Evolutionary conservation across 1,140 invertebrate species (phyloP), one percentile per base, ranked within the genome.

Genomic region (Bombus waltoni): DNA sequence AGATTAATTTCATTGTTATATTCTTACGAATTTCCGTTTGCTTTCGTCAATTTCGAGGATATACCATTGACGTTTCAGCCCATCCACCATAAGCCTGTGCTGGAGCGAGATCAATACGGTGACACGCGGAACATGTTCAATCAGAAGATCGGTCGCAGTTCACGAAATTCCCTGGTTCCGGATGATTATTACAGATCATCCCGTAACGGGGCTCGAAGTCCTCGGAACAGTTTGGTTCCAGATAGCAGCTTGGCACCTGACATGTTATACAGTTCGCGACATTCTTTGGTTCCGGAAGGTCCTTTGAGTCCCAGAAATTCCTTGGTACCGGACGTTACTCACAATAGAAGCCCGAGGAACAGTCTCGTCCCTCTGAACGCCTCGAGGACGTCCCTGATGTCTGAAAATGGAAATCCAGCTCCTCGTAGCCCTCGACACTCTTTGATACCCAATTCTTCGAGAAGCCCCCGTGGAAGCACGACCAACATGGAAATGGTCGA

Each of bases 291-390:
- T 6, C 94, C 95, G 2, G 95, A 95, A 32, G 87, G 83, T 5
- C 83, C 91, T 0, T 79, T 94, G 22, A 95, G 94, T 87, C 94
- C 94, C 0, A 93, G 96, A 70, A 93, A 96, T 72, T 96, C 96
- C 47, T 85, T 97, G 53, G 95, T 96, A 66, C 96, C 93, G 1
- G 94, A 94, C 73, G 85, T 94, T 32, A 90, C 91, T 10, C 96
- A 96, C 87, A 97, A 96, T 94, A 79, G 96, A 44, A 97, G 96
- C 94, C 96, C 96, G 0, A 94, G 97, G 77, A 97, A 97, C 87
- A 97, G 96, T 93, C 93, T 97, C 82, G 95, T 96, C 11, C 96
- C 96, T 57, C 83, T 88, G 28, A 91, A 92, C 13, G 74, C 76
- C n/a, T 89, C 90, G 13, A 77, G 92, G 44, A 87, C 87, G 1